phyloP scores from a whole-genome alignment of 64 coral and sea anemone species.

The Astreopora myriophthalma region DNA sequence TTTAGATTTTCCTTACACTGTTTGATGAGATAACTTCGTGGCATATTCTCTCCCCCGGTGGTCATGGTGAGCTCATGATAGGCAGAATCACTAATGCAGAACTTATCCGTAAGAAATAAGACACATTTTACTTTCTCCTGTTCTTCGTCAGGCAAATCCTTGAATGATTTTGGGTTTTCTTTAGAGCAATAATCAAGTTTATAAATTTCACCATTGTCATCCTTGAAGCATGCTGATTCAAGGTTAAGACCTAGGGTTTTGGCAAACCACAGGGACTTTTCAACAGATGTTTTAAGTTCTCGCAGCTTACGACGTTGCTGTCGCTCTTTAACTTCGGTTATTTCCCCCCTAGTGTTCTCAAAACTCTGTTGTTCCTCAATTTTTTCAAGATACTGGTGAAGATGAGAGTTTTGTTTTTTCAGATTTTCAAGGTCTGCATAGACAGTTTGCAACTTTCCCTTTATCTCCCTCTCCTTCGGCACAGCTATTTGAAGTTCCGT shows the following conservation, averaged over 20 bases:
- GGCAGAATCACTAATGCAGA: conserved; percentile 66
- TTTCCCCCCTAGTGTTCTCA: background rate
- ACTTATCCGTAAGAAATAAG: conserved; percentile 49
- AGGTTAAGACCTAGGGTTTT: conserved; percentile 15
- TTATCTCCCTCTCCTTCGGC: background rate
- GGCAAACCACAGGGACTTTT: conserved; percentile 64
- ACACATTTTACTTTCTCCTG: conserved; percentile 68
- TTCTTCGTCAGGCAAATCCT: conserved; percentile 67
- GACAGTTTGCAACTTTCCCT: background rate
- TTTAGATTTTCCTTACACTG: conserved; percentile 75
- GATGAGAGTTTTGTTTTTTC: background rate
- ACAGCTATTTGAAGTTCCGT: background rate
- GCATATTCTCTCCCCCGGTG: conserved; percentile 48
- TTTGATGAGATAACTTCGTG: conserved; percentile 72
- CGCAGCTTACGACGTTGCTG: background rate
- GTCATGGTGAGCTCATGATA: conserved; percentile 81
- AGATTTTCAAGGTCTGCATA: conserved; percentile 27
- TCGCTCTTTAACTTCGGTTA: background rate
- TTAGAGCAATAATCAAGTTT: background rate
- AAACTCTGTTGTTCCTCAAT: conserved; percentile 38
- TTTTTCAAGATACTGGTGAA: conserved; percentile 59
- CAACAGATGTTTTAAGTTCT: conserved; percentile 25
- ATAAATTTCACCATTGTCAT: background rate
- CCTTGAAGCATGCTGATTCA: background rate
- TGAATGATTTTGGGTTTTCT: conserved; percentile 33